These are phyloP conservation scores for Hoplodrina blanda DNA, from an alignment of 2,888 invertebrate species.

Conservation along the genomic window DNA sequence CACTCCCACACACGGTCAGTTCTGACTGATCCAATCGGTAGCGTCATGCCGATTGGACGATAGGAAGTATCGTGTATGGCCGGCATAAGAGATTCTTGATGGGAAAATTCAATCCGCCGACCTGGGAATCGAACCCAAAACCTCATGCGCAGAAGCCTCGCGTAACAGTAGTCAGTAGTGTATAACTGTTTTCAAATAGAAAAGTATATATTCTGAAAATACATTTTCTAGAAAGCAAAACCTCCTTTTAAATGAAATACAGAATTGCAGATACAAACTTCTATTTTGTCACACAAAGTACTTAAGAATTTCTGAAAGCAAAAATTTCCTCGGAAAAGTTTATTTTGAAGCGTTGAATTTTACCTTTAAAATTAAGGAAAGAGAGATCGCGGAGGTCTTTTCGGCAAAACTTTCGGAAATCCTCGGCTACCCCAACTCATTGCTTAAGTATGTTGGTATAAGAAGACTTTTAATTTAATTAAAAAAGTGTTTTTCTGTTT, in stretches of 20 bases:
- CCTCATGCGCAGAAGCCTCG: too few species aligned
- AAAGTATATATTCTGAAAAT: neutral
- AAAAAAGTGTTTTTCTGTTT: constrained; percentile 35
- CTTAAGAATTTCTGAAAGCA: constrained; percentile 39
- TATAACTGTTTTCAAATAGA: neutral
- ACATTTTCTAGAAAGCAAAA: constrained; percentile 12
- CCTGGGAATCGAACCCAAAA: too few species aligned
- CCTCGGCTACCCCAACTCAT: constrained; percentile 15
- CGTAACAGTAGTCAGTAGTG: too few species aligned
- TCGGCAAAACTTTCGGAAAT: constrained; percentile 22
- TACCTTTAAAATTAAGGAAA: constrained; percentile 39
- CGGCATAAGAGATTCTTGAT: too few species aligned
- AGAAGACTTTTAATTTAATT: constrained; percentile 43
- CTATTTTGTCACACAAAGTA: constrained; percentile 38
- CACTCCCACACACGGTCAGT: too few species aligned
- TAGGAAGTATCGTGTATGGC: too few species aligned
- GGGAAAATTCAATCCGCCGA: too few species aligned
- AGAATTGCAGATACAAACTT: constrained; percentile 33
- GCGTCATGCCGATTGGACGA: too few species aligned
- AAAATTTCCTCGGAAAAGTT: constrained; percentile 30
- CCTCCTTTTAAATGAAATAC: constrained; percentile 17
- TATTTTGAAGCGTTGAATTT: constrained; percentile 32
- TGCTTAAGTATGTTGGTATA: constrained; percentile 31
- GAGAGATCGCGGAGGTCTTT: constrained; percentile 11
- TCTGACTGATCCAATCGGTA: too few species aligned